Evolutionary conservation across 2,888 invertebrate genomes (phyloP), one percentile per base, ranked within the genome.

Genomic region (Sussaba pulchella): DNA sequence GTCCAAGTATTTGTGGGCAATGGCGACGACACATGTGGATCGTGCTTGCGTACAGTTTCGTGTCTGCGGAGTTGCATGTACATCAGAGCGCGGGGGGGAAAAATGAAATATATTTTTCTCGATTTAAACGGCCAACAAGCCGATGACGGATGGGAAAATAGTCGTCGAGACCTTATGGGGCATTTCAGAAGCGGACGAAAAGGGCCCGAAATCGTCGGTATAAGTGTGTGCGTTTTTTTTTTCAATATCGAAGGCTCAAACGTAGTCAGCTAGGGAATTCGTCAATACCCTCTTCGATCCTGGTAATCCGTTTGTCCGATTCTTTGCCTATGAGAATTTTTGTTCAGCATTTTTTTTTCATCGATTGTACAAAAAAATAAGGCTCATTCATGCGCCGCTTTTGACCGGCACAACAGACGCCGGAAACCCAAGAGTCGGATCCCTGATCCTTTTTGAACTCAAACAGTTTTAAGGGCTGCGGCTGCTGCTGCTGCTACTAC

Each of bases 231-330:
- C 26, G 86, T 82, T 84, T 85, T 84, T n/a, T 87, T 82, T 84
- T 85, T 84, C 82, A 85, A 75, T 41, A 77, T 75, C 45, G 45
- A 57, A 43, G 26, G 54, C 24, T 39, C n/a, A 54, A 39, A 17
- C 41, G 17, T 31, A 3, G 61, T 10, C 14, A 21, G 41, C 75
- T 3, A 47, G 31, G 52, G 17, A 50, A 45, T 19, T 52, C 47
- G n/a, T 81, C 76, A 72, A 73, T 76, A 17, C 69, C 41, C 50
- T 12, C 52, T 43, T 45, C 74, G 74, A 83, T 86, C 83, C 85
- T 81, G 77, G 81, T 90, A 89, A 90, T 90, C 90, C 86, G 31
- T 14, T 57, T 57, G 8, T 54, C 87, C 87, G 89, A 90, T 90
- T 88, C 87, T 88, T 86, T 79, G 84, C 69, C 84, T 67, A 81